A percentile compares a stretch with the other conserved stretches of the same genome.
These are phyloP conservation scores for Athrips mouffetella DNA, from an alignment of 2,888 invertebrate species.

Conservation along the genomic window DNA sequence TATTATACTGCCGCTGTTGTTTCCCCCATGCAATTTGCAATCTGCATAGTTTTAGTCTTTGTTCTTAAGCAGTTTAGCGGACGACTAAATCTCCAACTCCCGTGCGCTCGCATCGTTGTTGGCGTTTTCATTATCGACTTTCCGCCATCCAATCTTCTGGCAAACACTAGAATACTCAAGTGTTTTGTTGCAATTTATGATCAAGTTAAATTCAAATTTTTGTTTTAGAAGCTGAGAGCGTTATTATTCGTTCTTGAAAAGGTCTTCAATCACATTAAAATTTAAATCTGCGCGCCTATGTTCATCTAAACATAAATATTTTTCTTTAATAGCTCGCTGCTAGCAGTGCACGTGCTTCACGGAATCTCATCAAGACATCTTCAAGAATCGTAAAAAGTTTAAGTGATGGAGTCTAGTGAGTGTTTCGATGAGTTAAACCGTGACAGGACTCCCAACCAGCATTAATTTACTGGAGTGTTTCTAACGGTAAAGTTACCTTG, in stretches of 20 bases:
- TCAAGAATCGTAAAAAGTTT: constrained; percentile 1
- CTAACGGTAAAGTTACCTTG: constrained; percentile 27
- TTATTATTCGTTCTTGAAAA: constrained; percentile 1
- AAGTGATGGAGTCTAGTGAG: constrained; percentile 54
- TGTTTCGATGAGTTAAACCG: constrained; percentile 27
- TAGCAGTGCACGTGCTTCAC: background rate
- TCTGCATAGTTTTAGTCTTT: constrained; percentile 29
- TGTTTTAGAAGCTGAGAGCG: background rate
- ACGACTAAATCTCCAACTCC: constrained; percentile 22
- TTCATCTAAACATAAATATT: background rate
- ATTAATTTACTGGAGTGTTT: constrained; percentile 25
- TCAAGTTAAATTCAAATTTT: background rate
- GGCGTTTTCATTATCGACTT: constrained; percentile 17
- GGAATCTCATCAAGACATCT: constrained; percentile 7
- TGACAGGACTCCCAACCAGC: constrained; percentile 34
- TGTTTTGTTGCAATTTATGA: background rate
- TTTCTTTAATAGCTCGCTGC: constrained; percentile 1
- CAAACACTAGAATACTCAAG: background rate
- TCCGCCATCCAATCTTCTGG: constrained; percentile 5
- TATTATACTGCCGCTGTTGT: constrained; percentile 41
- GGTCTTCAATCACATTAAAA: background rate
- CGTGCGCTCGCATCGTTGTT: constrained; percentile 6
- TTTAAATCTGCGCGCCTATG: background rate
- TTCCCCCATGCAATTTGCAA: constrained; percentile 36
- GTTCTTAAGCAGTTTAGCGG: constrained; percentile 27